A percentile compares a stretch with the other conserved stretches of the same genome.
Conservation (phyloP, 2,888 invertebrate species). For the Steromphala cineraria region DNA sequence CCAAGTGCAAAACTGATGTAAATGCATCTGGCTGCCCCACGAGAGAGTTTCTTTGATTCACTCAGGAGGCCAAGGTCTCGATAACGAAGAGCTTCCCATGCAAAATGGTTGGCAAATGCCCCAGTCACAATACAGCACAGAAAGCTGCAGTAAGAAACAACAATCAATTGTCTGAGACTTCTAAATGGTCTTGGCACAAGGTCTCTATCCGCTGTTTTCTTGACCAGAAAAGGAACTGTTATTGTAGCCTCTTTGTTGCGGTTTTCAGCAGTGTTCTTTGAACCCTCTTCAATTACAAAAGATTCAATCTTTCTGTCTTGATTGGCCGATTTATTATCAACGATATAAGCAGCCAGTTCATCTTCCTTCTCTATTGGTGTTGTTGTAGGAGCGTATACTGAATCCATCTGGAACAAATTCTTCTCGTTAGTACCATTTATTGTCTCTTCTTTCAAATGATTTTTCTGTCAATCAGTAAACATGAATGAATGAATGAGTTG, state of each 20-base stretch:
- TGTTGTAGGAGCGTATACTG: neutral
- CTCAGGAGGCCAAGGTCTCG: slow-evolving; percentile 30
- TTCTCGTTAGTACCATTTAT: too few relatives aligned
- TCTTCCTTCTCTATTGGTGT: neutral
- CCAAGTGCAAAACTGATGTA: slow-evolving; percentile 29
- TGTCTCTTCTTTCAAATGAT: too few relatives aligned
- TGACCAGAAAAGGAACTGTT: slow-evolving; percentile 32
- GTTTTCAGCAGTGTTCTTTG: slow-evolving; percentile 28
- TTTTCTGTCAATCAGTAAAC: too few relatives aligned
- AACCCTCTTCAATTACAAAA: slow-evolving; percentile 28
- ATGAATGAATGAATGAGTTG: too few relatives aligned
- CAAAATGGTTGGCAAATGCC: slow-evolving; percentile 28
- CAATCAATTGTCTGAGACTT: slow-evolving; percentile 24
- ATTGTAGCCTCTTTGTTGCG: slow-evolving; percentile 33
- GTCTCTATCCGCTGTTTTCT: slow-evolving; percentile 21
- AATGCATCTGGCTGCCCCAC: slow-evolving; percentile 20
- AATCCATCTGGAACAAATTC: neutral
- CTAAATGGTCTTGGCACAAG: slow-evolving; percentile 30
- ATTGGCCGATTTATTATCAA: neutral
- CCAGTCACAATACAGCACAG: slow-evolving; percentile 26
- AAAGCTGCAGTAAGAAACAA: slow-evolving; percentile 24
- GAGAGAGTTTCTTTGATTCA: slow-evolving; percentile 22
- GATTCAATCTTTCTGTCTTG: neutral
- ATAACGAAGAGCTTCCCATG: slow-evolving; percentile 23
- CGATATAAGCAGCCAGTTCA: neutral